These are phyloP conservation scores for Dendrolimus pini DNA, from an alignment of 2,888 invertebrate species.

Conservation along the genomic window DNA sequence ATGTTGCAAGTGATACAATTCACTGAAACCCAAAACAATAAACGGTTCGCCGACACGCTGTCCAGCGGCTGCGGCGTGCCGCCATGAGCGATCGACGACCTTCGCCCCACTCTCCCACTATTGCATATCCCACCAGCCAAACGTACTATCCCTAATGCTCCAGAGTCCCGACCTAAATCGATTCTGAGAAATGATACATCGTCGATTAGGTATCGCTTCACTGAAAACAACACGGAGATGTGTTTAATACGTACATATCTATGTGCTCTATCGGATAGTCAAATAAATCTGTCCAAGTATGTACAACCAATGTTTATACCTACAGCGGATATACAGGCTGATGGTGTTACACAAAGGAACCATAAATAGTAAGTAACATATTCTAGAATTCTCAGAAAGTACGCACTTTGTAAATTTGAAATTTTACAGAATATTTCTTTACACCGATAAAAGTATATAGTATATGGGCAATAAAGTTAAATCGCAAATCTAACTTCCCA, in stretches of 20 bases:
- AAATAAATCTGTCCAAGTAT: background rate
- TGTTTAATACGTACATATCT: constrained; percentile 6
- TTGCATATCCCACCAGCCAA: background rate
- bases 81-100: constrained; percentile 1
- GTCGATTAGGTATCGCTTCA: constrained; percentile 7
- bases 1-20: background rate
- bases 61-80: background rate
- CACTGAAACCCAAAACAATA: background rate
- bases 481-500: too few species aligned
- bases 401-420: too few species aligned
- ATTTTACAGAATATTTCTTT: too few species aligned
- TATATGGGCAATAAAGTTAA: too few species aligned
- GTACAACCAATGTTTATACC: too few species aligned
- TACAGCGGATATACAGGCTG: too few species aligned
- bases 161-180: constrained; percentile 32
- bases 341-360: too few species aligned
- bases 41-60: background rate
- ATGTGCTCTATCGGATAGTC: background rate
- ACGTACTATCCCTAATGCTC: background rate
- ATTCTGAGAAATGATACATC: constrained; percentile 26
- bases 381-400: too few species aligned
- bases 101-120: constrained; percentile 1
- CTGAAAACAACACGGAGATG: constrained; percentile 22
- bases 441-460: too few species aligned
- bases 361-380: too few species aligned